These are phyloP conservation scores for Rhinopithecus roxellana DNA, from an alignment of 2,113 vertebrate species.

Conservation along the genomic window DNA sequence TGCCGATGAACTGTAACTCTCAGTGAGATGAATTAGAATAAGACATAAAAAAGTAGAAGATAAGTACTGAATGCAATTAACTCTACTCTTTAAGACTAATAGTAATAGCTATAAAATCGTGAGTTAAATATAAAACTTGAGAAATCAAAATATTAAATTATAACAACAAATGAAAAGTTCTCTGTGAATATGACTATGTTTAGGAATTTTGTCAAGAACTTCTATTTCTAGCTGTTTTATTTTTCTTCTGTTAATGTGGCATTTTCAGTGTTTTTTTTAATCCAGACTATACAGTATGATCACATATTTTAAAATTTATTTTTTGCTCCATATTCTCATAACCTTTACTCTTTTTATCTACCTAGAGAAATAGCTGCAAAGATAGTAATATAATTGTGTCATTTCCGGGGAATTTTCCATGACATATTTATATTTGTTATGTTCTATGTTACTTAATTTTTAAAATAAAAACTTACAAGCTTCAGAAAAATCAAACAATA, in stretches of 20 bases:
- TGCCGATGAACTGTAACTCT: background rate
- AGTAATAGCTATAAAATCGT: no score
- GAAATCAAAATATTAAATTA: background rate
- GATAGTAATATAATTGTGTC: background rate
- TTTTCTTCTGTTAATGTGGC: background rate
- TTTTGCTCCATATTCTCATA: background rate
- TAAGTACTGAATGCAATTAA: no score
- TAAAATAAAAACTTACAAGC: background rate
- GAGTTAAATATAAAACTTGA: background rate
- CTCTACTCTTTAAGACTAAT: background rate
- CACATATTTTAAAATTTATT: background rate
- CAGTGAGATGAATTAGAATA: background rate
- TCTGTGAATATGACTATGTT: rapidly evolving
- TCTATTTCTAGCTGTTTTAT: background rate
- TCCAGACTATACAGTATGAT: background rate
- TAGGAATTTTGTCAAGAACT: background rate
- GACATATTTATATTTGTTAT: background rate
- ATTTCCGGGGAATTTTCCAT: background rate
- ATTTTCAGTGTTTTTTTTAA: background rate
- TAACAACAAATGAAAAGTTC: background rate
- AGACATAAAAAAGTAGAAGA: no score
- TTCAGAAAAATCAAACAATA: background rate
- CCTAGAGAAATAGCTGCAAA: background rate
- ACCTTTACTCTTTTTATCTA: background rate
- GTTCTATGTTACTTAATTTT: background rate